phyloP scores from a whole-genome alignment of 2,113 vertebrate genomes.

The Holacanthus passer region DNA sequence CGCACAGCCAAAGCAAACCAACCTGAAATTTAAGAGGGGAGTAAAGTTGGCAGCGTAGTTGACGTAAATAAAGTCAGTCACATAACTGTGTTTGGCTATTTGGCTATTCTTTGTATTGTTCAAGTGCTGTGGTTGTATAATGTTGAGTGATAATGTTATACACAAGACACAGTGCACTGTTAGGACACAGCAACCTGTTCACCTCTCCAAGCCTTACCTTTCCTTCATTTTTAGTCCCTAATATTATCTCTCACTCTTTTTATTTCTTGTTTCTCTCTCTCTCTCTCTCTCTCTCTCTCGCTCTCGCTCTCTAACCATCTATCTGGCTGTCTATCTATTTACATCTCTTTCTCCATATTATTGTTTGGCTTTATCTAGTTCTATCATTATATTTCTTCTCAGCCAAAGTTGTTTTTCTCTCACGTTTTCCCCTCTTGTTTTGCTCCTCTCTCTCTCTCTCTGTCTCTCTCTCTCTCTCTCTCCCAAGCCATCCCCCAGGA shows the following conservation, averaged over 20 bases:
- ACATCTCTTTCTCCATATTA: not conserved
- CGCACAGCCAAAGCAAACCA: constrained; percentile 32
- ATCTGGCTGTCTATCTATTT: not conserved
- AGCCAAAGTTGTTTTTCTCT: constrained; percentile 29
- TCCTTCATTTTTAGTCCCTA: not conserved
- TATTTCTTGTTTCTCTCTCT: not conserved
- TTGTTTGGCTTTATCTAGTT: not conserved
- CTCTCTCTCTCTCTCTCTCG: not conserved
- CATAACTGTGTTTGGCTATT: constrained; percentile 4
- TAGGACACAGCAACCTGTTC: not conserved
- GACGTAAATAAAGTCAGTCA: constrained; percentile 16
- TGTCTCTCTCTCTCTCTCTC: constrained; percentile 17
- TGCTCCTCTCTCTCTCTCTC: constrained; percentile 12
- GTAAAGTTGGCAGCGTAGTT: not conserved
- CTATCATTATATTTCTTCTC: constrained; percentile 4
- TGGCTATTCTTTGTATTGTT: not conserved
- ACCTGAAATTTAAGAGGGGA: not conserved
- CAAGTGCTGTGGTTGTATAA: not conserved
- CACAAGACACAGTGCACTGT: not conserved
- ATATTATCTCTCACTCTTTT: not conserved
- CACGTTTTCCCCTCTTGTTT: constrained; percentile 34
- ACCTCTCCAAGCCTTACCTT: not conserved
- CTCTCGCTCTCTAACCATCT: not conserved
- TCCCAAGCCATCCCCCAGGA: constrained; percentile 61
- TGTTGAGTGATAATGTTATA: not conserved